A percentile compares a stretch with the other conserved stretches of the same genome.
Conservation (phyloP, 2,797 vertebrate species). For the Tapirus indicus region DNA sequence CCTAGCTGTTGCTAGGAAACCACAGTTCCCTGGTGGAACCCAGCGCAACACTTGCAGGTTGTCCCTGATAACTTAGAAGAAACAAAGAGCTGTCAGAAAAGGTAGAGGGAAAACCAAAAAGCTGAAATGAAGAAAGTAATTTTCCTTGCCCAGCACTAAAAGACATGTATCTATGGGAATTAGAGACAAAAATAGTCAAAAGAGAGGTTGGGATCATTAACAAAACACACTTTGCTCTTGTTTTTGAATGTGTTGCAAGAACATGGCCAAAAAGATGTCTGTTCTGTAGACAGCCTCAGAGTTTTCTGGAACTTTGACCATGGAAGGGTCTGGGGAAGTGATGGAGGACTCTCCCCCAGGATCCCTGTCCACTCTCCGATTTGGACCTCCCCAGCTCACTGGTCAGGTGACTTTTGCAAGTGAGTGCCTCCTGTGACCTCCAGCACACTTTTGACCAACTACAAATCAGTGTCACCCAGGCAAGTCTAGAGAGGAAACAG, state of each 20-base stretch:
- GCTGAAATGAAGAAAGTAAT: constrained; percentile 64
- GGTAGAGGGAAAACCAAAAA: constrained; percentile 73
- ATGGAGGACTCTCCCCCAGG: neutral
- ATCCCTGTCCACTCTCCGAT: neutral
- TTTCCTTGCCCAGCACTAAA: constrained; percentile 58
- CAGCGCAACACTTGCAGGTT: constrained; percentile 78
- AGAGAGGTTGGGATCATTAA: constrained; percentile 55
- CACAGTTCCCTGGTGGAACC: constrained; percentile 80
- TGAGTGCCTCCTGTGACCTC: neutral
- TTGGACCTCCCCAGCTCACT: neutral
- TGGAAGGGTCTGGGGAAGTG: neutral
- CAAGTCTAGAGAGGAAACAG: neutral
- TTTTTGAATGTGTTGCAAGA: constrained; percentile 40
- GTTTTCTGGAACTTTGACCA: constrained; percentile 47
- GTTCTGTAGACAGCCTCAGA: neutral
- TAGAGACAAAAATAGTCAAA: constrained; percentile 65
- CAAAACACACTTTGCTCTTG: constrained; percentile 31
- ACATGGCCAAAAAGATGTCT: neutral
- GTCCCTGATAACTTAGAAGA: constrained; percentile 77
- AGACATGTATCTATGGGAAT: constrained; percentile 59
- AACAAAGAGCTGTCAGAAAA: constrained; percentile 69
- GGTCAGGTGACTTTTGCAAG: neutral
- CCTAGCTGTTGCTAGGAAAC: constrained; percentile 82
- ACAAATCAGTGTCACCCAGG: neutral
- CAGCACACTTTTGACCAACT: neutral